Conservation (phyloP, 2,888 invertebrate genomes). For the Leucophenga maculata region DNA sequence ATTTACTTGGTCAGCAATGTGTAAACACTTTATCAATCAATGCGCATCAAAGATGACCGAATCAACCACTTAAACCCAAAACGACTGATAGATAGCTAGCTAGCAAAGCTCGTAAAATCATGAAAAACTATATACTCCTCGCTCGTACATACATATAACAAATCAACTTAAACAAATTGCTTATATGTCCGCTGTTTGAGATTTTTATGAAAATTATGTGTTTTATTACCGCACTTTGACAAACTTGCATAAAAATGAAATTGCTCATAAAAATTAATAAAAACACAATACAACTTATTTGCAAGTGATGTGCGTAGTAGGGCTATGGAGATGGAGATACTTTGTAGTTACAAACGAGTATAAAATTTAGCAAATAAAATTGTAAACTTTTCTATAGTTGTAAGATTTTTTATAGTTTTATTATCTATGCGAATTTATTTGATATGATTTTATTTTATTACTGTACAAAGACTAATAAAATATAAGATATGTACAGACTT, state of each 20-base stretch:
- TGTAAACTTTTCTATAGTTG: constrained; percentile 19
- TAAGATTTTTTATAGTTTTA: constrained; percentile 57
- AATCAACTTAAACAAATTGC: constrained; percentile 5
- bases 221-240: constrained; percentile 54
- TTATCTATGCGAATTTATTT: constrained; percentile 31
- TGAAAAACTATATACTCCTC: background rate
- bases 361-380: constrained; percentile 6
- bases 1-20: constrained; percentile 31
- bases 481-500: background rate
- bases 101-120: constrained; percentile 18
- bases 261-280: constrained; percentile 62
- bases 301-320: no score
- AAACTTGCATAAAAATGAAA: constrained; percentile 52
- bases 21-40: constrained; percentile 63
- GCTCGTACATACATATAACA: background rate
- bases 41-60: constrained; percentile 51
- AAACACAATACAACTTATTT: constrained; percentile 35
- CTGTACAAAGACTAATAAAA: background rate
- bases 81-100: constrained; percentile 38
- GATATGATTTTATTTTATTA: constrained; percentile 6
- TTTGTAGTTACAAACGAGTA: no score
- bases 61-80: constrained; percentile 39
- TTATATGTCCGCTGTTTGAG: background rate
- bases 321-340: no score
- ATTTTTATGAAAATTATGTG: constrained; percentile 40